Percentiles rank a stretch among this genome's conserved stretches.
Conservation (phyloP, 2,113 vertebrate species). For the Ursus arctos region DNA sequence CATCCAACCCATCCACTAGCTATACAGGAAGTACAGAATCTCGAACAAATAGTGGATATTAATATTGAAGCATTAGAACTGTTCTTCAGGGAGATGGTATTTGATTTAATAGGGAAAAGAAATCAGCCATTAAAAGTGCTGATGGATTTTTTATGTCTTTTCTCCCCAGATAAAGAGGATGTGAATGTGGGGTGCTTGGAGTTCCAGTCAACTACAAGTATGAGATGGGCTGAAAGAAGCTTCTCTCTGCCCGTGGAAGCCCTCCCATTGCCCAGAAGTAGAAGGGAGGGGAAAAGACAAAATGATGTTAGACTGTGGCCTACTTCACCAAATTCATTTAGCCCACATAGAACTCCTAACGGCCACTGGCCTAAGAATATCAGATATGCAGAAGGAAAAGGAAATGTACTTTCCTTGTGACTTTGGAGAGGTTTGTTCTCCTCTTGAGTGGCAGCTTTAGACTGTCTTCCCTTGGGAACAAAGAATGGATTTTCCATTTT, state of each 20-base stretch:
- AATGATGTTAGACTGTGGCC: background rate
- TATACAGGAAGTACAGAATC: constrained; percentile 9
- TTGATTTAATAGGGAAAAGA: constrained; percentile 49
- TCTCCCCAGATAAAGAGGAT: background rate
- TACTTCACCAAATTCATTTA: background rate
- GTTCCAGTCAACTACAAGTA: background rate
- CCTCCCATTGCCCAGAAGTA: background rate
- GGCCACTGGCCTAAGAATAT: background rate
- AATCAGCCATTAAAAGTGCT: constrained; percentile 24
- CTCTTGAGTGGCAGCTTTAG: background rate
- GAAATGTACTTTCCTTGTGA: background rate
- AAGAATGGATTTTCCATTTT: background rate
- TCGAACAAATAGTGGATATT: background rate
- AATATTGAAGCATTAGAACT: background rate
- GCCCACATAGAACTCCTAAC: background rate
- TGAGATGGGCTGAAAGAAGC: background rate
- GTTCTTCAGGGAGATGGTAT: background rate
- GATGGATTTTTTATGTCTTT: background rate
- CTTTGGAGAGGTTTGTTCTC: background rate
- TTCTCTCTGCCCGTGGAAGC: background rate
- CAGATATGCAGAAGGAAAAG: background rate
- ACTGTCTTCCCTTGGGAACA: background rate
- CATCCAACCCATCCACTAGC: background rate
- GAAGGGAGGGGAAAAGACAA: background rate
- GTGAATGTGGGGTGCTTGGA: background rate